Evolutionary conservation across 1,140 invertebrate species (phyloP), one percentile per base, ranked within the genome.

Genomic region (Ostrea edulis): DNA sequence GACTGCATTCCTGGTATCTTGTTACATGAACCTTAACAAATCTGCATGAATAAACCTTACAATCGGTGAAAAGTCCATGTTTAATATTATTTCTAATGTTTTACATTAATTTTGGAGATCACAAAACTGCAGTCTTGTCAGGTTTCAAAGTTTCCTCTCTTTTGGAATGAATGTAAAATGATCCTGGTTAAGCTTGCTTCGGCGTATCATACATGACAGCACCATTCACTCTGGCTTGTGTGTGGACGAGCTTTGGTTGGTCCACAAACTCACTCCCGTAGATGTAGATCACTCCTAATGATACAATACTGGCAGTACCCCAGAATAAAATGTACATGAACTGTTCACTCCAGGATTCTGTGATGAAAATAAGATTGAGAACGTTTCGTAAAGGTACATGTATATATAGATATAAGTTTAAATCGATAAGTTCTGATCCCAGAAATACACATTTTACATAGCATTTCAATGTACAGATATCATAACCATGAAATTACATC

Each of bases 271-370:
- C 96, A 8, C 93, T 94, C 44, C 97, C 97, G 94, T 97, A 98
- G 94, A 96, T 97, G 92, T 98, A 96, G 84, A 99, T 99, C 65
- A 97, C 97, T 12, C 96, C 96, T 77, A 97, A 96, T 4, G 95
- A 93, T 0, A 94, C 82, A 4, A 93, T 20, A 82, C 93, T 93
- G 29, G 93, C 93, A 0, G 96, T 97, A 53, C 97, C 97, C 98
- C 98, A 99, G 94, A 99, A 99, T 86, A 99, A 95, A 90, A 99
- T 96, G 93, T 98, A 98, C 29, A 98, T 95, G 86, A 98, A 95
- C 90, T 97, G 97, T 94, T 98, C 98, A 20, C 97, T 98, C 44
- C 96, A 97, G 93, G 98, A 97, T 94, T 98, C 97, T 92, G 94
- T 58, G 94, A 94, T 92, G 93, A 84, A 92, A 91, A 88, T 53